Evolutionary conservation across 1,140 invertebrate genomes (phyloP), one percentile per base, ranked within the genome.

Genomic region (Lepidurus couesii): DNA sequence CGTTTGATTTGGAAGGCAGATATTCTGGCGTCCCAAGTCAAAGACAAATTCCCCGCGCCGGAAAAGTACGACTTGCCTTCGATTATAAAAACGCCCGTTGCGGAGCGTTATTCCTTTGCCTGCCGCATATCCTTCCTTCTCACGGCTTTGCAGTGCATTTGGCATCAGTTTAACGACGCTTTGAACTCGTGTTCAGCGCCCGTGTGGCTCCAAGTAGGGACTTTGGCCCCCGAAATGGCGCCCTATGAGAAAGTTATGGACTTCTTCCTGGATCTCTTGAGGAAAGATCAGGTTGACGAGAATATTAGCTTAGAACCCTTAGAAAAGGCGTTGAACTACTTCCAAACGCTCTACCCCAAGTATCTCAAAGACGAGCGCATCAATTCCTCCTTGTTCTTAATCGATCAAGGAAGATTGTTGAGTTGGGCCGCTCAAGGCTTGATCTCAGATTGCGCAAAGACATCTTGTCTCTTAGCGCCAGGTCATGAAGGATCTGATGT

Each of bases 181-280:
- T 84, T 98, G 42, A 92, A 92, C 81, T 89, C 88, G 8, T 98
- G 96, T 82, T 89, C 88, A 74, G 89, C 95, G 0, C 95, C 97
- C 76, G 86, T 90, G 10, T 88, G 98, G 79, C 86, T 97, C 16
- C 94, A 94, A 84, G 90, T 96, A 0, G 96, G 95, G 2, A 90
- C 89, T 16, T 90, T 94, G 0, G 91, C 95, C 82, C 92, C 93
- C 0, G 97, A 99, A 85, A 94, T 98, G 87, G 87, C 89, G 11
- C 90, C 90, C 1, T 96, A 99, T 85, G 97, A 99, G 84, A 93
- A 94, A 83, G 90, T 91, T 5, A 84, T 99, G 0, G 97, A 99
- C 84, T 91, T 90, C 45, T 92, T 95, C 80, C 91, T 98, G 65
- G 95, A 98, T 79, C 86, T 98, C 42, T 88, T 98, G 0, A 93